Evolutionary conservation across 2,797 vertebrate genomes (phyloP), one percentile per base, ranked within the genome.

Genomic region (Ptychobarbus kaznakovi): DNA sequence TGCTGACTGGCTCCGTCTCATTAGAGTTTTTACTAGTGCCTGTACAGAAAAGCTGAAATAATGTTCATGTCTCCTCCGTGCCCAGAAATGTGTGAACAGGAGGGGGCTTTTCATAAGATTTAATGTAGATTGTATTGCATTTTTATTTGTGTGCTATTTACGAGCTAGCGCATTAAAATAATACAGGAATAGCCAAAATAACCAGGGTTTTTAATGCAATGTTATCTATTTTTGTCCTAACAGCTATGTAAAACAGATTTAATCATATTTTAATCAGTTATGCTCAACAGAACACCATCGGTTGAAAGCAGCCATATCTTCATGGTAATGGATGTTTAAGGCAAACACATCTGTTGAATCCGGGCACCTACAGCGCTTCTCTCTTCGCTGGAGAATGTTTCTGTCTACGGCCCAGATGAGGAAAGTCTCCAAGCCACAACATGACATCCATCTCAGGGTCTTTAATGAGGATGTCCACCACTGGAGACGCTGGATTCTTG

Each of bases 1-100:
- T 66, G 63, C 63, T 69, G 74, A 80, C 46, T 72, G 72, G 6
- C 80, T 63, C 74, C 78, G 75, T 56, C 53, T 74, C 75, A 69
- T 88, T 86, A 73, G 85, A 84, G 87, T 82, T 84, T 84, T 76
- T 82, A 85, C 68, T 70, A 70, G 77, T 49, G 84, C 69, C 81
- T 56, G 61, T 66, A 76, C 65, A 80, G 70, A 81, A 82, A 80
- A 78, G 38, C 75, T 79, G 75, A 85, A 85, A 65, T 85, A 85
- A 85, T 85, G 42, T 73, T 40, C 28, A 51, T 10, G 76, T 74
- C 68, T 58, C 53, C 53, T 70, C 68, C 15, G 3, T 53, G 63
- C 83, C 66, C 83, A 80, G 32, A 79, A 79, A 79, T 53, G 75
- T 63, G 35, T 40, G 68, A 51, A 28, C 65, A 69, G 66, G 58